Conservation (phyloP, 2,797 vertebrate genomes). For the Pseudopleuronectes americanus region DNA sequence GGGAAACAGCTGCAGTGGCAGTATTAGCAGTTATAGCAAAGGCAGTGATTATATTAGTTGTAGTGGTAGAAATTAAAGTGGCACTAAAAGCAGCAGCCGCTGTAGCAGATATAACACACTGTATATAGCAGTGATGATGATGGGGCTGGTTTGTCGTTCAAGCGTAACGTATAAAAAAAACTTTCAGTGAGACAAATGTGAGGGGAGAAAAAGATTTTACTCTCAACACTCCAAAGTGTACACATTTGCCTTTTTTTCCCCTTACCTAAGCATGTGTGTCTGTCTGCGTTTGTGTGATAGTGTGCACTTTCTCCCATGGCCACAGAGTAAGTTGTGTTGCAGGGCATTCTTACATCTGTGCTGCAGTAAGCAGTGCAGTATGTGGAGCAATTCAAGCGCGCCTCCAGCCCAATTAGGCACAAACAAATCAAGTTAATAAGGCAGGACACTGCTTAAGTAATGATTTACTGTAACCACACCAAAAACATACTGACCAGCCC, state of each 20-base stretch:
- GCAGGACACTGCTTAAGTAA: slow-evolving; percentile 13
- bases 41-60: not conserved
- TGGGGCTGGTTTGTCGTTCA: not conserved
- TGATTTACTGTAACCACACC: slow-evolving; percentile 28
- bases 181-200: not conserved
- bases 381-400: slow-evolving; percentile 28
- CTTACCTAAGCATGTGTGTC: slow-evolving; percentile 4
- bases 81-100: not conserved
- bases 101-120: not conserved
- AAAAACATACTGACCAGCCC: not conserved
- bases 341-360: slow-evolving; percentile 15
- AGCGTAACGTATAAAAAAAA: not conserved
- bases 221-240: too few species aligned
- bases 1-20: not conserved
- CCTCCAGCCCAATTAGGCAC: slow-evolving; percentile 40
- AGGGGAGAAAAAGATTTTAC: too few species aligned
- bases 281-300: slow-evolving; percentile 8
- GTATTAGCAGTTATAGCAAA: not conserved
- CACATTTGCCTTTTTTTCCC: not conserved
- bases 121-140: not conserved
- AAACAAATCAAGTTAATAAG: slow-evolving; percentile 55
- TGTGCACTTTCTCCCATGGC: slow-evolving; percentile 8
- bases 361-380: slow-evolving; percentile 35
- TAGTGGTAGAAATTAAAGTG: not conserved
- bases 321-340: not conserved